These are phyloP conservation scores for Labroides dimidiatus DNA, from an alignment of 2,797 vertebrate species.

Conservation along the genomic window DNA sequence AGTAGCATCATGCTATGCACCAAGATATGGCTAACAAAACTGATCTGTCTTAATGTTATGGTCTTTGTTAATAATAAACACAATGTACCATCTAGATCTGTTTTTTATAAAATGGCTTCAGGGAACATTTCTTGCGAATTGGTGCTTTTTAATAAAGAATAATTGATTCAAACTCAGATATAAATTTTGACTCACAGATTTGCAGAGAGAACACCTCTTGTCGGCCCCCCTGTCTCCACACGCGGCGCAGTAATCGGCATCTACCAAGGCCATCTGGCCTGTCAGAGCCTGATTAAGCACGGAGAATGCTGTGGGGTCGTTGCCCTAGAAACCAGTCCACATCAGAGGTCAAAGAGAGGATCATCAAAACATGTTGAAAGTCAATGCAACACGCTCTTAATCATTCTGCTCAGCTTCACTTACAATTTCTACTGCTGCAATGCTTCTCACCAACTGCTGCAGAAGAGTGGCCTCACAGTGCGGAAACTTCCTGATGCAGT, in stretches of 20 bases:
- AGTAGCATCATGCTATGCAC: too few species aligned
- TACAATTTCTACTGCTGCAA: slow-evolving; percentile 91
- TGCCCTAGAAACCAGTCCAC: slow-evolving; percentile 78
- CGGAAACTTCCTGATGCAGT: slow-evolving; percentile 90
- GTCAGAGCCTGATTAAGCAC: slow-evolving; percentile 90
- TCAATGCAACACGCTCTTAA: neutral
- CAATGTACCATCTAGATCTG: too few species aligned
- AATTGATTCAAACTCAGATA: too few species aligned
- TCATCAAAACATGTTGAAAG: too few species aligned
- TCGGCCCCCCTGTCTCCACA: slow-evolving; percentile 90
- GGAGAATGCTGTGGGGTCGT: slow-evolving; percentile 89
- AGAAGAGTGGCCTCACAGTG: slow-evolving; percentile 90
- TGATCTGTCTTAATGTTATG: too few species aligned
- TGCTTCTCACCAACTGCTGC: slow-evolving; percentile 91
- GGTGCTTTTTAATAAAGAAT: too few species aligned
- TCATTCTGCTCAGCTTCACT: slow-evolving; percentile 59
- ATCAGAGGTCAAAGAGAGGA: neutral
- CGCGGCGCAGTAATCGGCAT: slow-evolving; percentile 89
- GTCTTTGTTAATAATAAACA: too few species aligned
- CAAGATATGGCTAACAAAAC: too few species aligned
- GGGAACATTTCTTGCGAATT: too few species aligned
- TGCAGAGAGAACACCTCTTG: slow-evolving; percentile 90
- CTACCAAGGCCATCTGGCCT: slow-evolving; percentile 89
- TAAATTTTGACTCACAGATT: slow-evolving; percentile 85
- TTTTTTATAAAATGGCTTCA: too few species aligned